Base-by-base conservation (phyloP, 2,113 vertebrate genomes). In the Lampris incognitus region DNA sequence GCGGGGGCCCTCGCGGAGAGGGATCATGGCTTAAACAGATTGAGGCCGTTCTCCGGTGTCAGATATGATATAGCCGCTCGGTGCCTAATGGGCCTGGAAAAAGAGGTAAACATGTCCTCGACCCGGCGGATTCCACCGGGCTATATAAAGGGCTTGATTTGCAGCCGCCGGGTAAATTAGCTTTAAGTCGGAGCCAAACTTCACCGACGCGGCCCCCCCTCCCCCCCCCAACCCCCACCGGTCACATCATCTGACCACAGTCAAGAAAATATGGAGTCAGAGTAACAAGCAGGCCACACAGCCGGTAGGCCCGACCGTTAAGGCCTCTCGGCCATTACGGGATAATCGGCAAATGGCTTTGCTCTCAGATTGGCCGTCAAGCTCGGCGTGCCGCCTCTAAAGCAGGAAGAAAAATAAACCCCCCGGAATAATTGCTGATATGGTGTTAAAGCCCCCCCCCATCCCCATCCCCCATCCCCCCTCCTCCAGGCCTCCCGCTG, bases 391-490 rank as follows among this genome's bases (percentile, higher is more conserved):
- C 88, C 88, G 90, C 91, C 85, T 73, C 88, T 88, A 92, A 92
- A 91, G 87, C 92, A 90, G 87, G 88, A 93, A 92, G 91, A 86
- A 87, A 92, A 92, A 92, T 94, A 93, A 94, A 92, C 91, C 78
- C 39, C 54, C 57, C 73, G 87, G 87, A 93, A 93, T 94, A 93
- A 94, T 93, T 92, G 91, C 92, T 92, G 92, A 93, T 93, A 92
- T 92, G 91, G 93, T 94, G 91, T 93, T 92, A 93, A 92, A 93
- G 93, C 93, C 90, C 93, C 91, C 94, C 91, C 87, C 85, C 76
- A 75, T 79, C 88, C 87, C 83, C 83, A 65, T 4, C 81, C 88
- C 90, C n/a, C n/a, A n/a, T n/a, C n/a, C n/a, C 88, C 87, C 85
- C 86, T 86, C 77, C 70, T 81, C 84, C 41, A 72, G 80, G 11